Conservation (phyloP, 1,140 invertebrate species). For the Xylocopa sonorina region DNA sequence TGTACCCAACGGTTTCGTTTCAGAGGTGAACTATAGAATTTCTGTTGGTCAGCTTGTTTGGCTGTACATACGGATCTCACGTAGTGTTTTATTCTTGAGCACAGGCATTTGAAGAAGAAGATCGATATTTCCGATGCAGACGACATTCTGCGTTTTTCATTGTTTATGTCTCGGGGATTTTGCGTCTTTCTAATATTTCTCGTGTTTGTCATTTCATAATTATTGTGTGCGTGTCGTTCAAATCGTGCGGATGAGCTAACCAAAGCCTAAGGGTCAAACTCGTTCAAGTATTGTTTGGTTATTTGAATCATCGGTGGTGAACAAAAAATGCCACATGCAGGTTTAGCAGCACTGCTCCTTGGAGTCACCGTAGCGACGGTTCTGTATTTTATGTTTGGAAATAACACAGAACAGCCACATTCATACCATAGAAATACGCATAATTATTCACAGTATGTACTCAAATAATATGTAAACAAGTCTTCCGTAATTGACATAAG, state of each 20-base stretch:
- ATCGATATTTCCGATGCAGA: neutral
- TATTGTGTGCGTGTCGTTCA: too few relatives aligned
- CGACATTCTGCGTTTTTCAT: neutral
- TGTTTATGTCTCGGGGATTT: conserved; percentile 7
- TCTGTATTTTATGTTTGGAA: conserved; percentile 67
- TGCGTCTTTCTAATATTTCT: neutral
- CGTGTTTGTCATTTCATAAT: too few relatives aligned
- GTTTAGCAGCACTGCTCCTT: conserved; percentile 60
- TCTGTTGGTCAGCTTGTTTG: conserved; percentile 19
- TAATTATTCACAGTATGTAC: neutral
- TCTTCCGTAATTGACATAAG: neutral
- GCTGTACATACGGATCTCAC: neutral
- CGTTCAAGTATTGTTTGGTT: neutral
- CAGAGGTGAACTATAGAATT: neutral
- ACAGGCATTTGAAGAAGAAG: neutral
- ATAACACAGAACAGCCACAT: conserved; percentile 8
- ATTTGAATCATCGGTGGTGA: neutral
- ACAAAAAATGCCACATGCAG: conserved; percentile 67
- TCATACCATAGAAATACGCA: neutral
- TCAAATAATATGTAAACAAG: neutral
- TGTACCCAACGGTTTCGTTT: neutral
- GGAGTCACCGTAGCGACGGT: conserved; percentile 65
- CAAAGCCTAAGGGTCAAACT: too few relatives aligned
- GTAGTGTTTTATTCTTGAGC: conserved; percentile 9
- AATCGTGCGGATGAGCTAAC: too few relatives aligned